Evolutionary conservation across 2,888 invertebrate genomes (phyloP).

Genomic region (Scaptodrosophila latifasciaeformis): DNA sequence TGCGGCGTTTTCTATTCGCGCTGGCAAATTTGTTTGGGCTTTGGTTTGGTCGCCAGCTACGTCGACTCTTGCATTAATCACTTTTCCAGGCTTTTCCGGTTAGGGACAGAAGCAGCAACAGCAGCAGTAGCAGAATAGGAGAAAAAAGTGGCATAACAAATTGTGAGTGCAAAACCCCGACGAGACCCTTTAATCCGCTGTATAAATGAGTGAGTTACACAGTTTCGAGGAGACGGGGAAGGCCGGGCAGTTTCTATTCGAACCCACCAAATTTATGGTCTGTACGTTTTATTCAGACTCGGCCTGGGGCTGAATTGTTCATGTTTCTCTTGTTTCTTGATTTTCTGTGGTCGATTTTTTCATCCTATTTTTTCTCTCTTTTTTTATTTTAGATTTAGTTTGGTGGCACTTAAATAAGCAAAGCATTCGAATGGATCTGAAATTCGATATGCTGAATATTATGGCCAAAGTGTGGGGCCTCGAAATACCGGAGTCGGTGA

Average conservation of each 20-base stretch:
- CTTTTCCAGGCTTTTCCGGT: slow-evolving; percentile 59
- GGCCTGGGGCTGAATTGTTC: slow-evolving; percentile 5
- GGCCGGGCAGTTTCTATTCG: no score
- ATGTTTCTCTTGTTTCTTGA: not conserved
- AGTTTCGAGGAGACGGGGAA: no score
- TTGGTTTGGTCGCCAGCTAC: slow-evolving; percentile 33
- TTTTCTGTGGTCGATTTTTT: slow-evolving; percentile 4
- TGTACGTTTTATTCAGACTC: slow-evolving; percentile 30
- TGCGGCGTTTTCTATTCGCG: slow-evolving; percentile 51
- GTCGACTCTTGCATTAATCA: slow-evolving; percentile 64
- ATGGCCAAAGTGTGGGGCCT: not conserved
- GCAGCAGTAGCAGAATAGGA: slow-evolving; percentile 11
- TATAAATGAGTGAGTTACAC: slow-evolving; percentile 59
- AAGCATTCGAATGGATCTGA: slow-evolving; percentile 6
- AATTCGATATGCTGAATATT: slow-evolving; percentile 34
- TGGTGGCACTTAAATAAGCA: no score
- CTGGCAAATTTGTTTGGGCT: slow-evolving; percentile 55
- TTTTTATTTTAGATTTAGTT: slow-evolving; percentile 1
- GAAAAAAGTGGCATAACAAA: slow-evolving; percentile 50
- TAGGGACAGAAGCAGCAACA: slow-evolving; percentile 18
- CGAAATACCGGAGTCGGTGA: no score
- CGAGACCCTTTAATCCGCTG: slow-evolving; percentile 65
- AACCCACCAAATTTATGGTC: slow-evolving; percentile 54
- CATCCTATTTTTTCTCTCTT: slow-evolving; percentile 5
- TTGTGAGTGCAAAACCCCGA: slow-evolving; percentile 55